These are phyloP conservation scores for Amblyjoppa fuscipennis DNA, from an alignment of 2,888 invertebrate species.

Conservation along the genomic window DNA sequence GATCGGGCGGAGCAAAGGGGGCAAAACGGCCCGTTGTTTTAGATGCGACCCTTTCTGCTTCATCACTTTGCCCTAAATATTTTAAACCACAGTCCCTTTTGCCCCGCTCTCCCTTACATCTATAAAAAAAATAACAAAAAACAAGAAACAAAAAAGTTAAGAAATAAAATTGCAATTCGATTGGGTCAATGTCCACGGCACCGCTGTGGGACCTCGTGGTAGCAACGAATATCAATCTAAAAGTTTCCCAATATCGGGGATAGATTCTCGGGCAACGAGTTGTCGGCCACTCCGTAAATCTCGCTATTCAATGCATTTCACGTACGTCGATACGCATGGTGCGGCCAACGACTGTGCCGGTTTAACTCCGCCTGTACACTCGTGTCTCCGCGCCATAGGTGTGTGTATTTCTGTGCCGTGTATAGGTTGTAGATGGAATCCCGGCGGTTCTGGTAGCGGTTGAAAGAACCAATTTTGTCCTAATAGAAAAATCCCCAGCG, in stretches of 20 bases:
- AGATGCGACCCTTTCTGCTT: background rate
- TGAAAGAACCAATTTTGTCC: slow-evolving; percentile 85
- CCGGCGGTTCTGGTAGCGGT: slow-evolving; percentile 81
- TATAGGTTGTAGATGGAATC: slow-evolving; percentile 46
- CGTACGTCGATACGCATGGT: slow-evolving; percentile 10
- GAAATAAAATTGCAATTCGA: slow-evolving; percentile 45
- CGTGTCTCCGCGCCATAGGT: background rate
- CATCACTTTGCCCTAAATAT: no score
- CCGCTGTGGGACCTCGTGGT: slow-evolving; percentile 47
- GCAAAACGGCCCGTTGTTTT: background rate
- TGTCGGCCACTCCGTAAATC: background rate
- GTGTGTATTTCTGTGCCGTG: slow-evolving; percentile 18
- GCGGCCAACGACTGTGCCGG: slow-evolving; percentile 26
- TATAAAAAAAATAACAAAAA: background rate
- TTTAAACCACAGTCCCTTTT: no score
- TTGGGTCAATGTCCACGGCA: background rate
- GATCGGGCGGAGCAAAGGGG: background rate
- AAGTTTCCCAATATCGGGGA: slow-evolving; percentile 2
- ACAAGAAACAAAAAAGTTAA: background rate
- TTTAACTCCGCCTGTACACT: background rate
- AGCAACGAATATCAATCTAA: slow-evolving; percentile 37
- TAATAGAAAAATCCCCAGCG: slow-evolving; percentile 85
- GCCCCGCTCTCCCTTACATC: no score
- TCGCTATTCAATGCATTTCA: background rate
- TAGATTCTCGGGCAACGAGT: slow-evolving; percentile 13